phyloP scores from a whole-genome alignment of 2,797 vertebrate species.

The Clarias laeviceps region DNA sequence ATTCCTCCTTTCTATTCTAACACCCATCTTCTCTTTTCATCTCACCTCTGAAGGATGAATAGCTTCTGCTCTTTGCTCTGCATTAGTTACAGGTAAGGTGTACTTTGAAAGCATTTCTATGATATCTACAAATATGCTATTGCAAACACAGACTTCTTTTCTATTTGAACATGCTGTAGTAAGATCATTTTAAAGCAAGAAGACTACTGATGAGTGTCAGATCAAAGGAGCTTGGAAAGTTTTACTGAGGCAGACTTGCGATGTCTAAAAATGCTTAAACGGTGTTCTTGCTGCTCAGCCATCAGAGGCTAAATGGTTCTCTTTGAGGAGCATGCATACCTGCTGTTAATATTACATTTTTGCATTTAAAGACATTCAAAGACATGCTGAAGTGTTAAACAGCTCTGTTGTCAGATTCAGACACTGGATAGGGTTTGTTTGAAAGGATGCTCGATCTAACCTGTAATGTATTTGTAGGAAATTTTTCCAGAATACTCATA shows the following conservation, averaged over 20 bases:
- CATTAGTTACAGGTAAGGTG: constrained; percentile 94
- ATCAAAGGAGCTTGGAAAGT: not conserved
- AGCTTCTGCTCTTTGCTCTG: constrained; percentile 94
- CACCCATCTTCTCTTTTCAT: constrained; percentile 49
- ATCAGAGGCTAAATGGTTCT: constrained; percentile 17
- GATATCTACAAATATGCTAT: constrained; percentile 35
- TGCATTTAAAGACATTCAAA: not conserved
- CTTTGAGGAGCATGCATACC: constrained; percentile 18
- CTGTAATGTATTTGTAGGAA: constrained; percentile 79
- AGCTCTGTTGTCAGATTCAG: constrained; percentile 18
- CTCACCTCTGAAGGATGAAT: constrained; percentile 81
- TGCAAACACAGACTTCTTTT: not conserved
- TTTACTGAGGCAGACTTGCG: not conserved
- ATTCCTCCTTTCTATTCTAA: constrained; percentile 31
- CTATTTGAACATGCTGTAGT: not conserved
- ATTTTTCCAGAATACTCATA: constrained; percentile 98
- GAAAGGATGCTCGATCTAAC: constrained; percentile 30
- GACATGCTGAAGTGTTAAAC: not conserved
- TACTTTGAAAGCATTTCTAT: constrained; percentile 42
- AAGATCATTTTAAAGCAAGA: not conserved
- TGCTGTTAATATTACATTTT: constrained; percentile 7
- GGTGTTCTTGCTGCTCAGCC: constrained; percentile 8
- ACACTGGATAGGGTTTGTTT: constrained; percentile 13
- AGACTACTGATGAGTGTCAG: not conserved
- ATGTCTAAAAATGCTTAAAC: constrained; percentile 18